Conservation (phyloP, 2,797 vertebrate species). For the Menidia menidia region DNA sequence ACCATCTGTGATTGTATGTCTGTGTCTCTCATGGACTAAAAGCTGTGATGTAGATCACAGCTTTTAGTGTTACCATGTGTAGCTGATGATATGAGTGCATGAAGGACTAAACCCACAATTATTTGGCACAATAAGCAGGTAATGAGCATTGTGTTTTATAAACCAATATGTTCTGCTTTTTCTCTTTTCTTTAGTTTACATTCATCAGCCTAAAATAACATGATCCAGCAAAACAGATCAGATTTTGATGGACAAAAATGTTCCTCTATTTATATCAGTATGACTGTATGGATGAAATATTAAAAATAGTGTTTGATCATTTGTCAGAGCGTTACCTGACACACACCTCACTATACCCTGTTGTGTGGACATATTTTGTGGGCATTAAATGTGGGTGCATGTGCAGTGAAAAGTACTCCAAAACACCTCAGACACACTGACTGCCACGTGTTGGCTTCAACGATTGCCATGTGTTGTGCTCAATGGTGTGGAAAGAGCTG, state of each 20-base stretch:
- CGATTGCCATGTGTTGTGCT: slow-evolving; percentile 47
- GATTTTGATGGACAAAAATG: too few species aligned
- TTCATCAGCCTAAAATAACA: too few species aligned
- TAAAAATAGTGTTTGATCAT: too few species aligned
- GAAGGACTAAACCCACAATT: background rate
- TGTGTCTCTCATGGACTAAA: slow-evolving; percentile 27
- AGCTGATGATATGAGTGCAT: background rate
- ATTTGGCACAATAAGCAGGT: background rate
- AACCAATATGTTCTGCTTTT: background rate
- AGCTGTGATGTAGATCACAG: slow-evolving; percentile 10
- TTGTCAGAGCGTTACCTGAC: too few species aligned
- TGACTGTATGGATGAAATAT: too few species aligned
- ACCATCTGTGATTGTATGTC: slow-evolving; percentile 40
- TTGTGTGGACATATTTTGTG: background rate
- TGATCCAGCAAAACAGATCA: too few species aligned
- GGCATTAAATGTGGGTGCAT: background rate
- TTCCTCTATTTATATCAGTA: too few species aligned
- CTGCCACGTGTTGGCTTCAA: slow-evolving; percentile 39
- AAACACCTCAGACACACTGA: slow-evolving; percentile 19
- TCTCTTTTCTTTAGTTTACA: background rate
- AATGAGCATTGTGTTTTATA: background rate
- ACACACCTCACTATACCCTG: too few species aligned
- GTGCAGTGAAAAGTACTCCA: background rate
- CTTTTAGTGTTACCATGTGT: slow-evolving; percentile 11
- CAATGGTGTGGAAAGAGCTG: slow-evolving; percentile 66